Conservation (phyloP, 2,888 invertebrate species). For the Calliopum simillimum region DNA sequence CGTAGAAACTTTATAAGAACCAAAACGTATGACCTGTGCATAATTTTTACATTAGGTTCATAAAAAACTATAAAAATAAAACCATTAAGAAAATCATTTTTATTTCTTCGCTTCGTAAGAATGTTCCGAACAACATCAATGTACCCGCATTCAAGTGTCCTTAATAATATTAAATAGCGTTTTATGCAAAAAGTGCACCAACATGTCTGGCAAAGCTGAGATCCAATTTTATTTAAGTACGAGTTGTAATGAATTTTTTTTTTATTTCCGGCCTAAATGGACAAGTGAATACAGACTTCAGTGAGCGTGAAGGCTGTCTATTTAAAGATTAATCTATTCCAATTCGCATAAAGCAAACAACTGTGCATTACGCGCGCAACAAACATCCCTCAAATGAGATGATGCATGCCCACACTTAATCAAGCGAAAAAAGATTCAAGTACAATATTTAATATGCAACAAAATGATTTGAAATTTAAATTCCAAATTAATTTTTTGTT, state of each 20-base stretch:
- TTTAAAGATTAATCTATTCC: neutral
- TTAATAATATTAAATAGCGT: no score
- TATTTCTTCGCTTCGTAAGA: no score
- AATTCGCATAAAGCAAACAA: neutral
- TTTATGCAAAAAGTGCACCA: no score
- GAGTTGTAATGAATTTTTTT: neutral
- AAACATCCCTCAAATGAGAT: neutral
- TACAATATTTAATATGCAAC: neutral
- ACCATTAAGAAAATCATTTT: neutral
- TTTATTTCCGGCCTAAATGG: slow-evolving; percentile 6
- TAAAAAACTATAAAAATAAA: no score
- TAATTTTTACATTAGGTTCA: no score
- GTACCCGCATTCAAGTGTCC: no score
- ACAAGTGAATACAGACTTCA: neutral
- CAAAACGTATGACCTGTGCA: no score
- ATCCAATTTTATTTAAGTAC: slow-evolving; percentile 7
- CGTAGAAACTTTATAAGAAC: no score
- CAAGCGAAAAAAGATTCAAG: neutral
- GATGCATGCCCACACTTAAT: neutral
- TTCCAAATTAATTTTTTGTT: no score
- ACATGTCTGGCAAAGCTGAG: neutral
- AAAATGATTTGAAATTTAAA: no score
- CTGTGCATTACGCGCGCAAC: neutral
- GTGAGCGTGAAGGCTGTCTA: slow-evolving; percentile 14
- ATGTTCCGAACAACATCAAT: no score